Base-by-base conservation (phyloP, 2,888 invertebrate genomes). In the Brenthis ino region DNA sequence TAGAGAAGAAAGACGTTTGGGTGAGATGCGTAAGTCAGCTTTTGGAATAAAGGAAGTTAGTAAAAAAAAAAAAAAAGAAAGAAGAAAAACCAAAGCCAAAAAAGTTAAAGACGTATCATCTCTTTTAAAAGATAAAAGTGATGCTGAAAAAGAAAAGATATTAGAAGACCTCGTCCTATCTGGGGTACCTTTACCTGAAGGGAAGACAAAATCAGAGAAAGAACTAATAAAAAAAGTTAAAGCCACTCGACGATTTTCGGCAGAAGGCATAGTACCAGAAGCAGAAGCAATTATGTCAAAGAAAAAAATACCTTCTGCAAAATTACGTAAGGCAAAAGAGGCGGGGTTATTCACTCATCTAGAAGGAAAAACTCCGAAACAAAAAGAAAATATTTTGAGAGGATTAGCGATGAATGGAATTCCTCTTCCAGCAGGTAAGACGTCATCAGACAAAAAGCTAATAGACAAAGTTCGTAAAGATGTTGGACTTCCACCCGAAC, bases 401-500 rank as follows among this genome's bases (percentile, higher is more conserved):
- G 77, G 70, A 0, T 37, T 77, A 12, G 76, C 75, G 6, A 71
- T 67, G 54, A 61, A 68, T 5, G 74, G 78, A 1, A 43, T 76
- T 1, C 76, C 77, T 0, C 58, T 81, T 63, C 76, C 77, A n/a
- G 71, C 75, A 64, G 75, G 74, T 12, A 66, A 64, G 33, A 74
- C 75, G 5, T n/a, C 68, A 6, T 76, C 72, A 4, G 77, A 75
- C 57, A 77, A 64, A 50, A 67, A 72, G 24, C 33, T 74, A 1
- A 66, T 71, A 8, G 68, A 74, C 13, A 67, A 70, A 64, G 64
- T 72, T 48, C 67, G 74, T 47, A 60, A 53, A 56, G 77, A 79
- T n/a, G 8, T 80, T 13, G 80, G 82, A 2, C 66, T 81, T 5
- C 81, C 81, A 14, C 78, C 80, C 16, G 78, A 79, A 74, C 79